These are phyloP conservation scores for Bombus haemorrhoidalis DNA, from an alignment of 1,140 invertebrate species.

Conservation along the genomic window DNA sequence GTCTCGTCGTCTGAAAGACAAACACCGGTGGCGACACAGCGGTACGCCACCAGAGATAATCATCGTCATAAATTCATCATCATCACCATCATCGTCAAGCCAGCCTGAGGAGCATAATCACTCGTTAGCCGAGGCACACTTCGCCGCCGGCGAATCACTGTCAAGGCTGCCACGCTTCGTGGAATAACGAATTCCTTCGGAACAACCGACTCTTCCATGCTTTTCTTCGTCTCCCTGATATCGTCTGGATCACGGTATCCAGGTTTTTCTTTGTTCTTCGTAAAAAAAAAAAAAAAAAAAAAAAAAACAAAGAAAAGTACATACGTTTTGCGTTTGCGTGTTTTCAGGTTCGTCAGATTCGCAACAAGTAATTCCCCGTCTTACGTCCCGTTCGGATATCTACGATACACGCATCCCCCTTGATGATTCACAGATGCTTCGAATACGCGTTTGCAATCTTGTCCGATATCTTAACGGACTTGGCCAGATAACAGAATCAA, in stretches of 20 bases:
- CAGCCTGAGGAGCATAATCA: conserved; percentile 69
- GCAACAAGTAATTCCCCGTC: too few relatives aligned
- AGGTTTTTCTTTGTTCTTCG: neutral
- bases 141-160: conserved; percentile 62
- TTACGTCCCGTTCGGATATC: neutral
- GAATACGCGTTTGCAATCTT: neutral
- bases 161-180: conserved; percentile 60
- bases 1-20: conserved; percentile 57
- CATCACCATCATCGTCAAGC: conserved; percentile 68
- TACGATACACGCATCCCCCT: neutral
- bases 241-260: neutral
- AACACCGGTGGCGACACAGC: conserved; percentile 73
- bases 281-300: neutral
- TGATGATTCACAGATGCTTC: neutral
- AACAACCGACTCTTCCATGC: conserved; percentile 23
- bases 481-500: neutral
- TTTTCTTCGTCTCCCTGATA: neutral
- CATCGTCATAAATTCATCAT: conserved; percentile 76
- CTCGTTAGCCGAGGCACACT: conserved; percentile 67
- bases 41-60: conserved; percentile 70
- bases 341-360: too few relatives aligned
- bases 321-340: too few relatives aligned
- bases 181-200: conserved; percentile 73
- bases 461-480: too few relatives aligned
- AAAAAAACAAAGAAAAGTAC: too few relatives aligned